Evolutionary conservation across 2,113 vertebrate species (phyloP).

Genomic region (Propithecus coquereli): DNA sequence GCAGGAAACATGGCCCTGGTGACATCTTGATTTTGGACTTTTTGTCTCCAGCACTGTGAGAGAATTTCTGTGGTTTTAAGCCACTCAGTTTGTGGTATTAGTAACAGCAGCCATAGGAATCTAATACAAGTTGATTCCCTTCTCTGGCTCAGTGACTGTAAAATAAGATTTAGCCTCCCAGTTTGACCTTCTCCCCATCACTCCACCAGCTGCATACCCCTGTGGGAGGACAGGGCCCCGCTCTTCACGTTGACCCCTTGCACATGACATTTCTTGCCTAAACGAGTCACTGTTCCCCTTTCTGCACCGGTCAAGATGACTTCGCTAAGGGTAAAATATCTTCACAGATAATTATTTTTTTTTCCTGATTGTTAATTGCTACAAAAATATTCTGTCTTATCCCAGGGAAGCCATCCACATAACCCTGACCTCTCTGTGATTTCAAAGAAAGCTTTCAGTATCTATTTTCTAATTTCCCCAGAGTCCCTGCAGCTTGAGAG

Average conservation of each 20-base stretch:
- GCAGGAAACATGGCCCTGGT: not conserved
- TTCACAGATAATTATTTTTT: not conserved
- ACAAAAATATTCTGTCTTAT: not conserved
- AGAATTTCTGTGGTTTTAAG: not conserved
- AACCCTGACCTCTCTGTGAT: not conserved
- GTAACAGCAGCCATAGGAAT: not conserved
- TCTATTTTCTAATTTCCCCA: not conserved
- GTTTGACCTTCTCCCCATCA: not conserved
- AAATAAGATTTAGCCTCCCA: not conserved
- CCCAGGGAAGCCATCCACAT: not conserved
- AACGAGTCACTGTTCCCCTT: not conserved
- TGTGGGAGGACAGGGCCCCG: not conserved
- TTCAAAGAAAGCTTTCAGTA: not conserved
- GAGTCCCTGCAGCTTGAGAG: not conserved
- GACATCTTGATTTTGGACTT: not conserved
- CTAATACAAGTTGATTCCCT: not conserved
- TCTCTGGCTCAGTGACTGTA: not conserved
- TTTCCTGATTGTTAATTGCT: conserved; percentile 29
- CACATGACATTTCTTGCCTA: not conserved
- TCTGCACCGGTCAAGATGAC: not conserved
- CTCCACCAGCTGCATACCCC: not conserved
- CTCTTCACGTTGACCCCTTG: not conserved
- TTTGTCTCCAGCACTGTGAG: not conserved
- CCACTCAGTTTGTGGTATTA: not conserved
- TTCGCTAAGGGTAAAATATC: not conserved